These are phyloP conservation scores for Zoanthus sansibaricus DNA, from an alignment of 92 coral and sea anemone species.

Conservation along the genomic window DNA sequence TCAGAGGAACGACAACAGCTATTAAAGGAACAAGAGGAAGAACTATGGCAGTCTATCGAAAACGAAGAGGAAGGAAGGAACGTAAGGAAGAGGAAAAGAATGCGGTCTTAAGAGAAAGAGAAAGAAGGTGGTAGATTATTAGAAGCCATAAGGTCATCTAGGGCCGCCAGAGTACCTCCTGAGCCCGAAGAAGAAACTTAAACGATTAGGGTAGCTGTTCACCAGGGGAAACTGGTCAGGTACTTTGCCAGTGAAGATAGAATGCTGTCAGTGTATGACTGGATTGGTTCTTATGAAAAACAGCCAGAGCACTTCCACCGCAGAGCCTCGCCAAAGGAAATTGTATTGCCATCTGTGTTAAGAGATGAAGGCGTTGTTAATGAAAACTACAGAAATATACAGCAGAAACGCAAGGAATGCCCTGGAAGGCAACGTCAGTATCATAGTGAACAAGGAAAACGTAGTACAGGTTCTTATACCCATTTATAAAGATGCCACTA, in stretches of 20 bases:
- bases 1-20: no score
- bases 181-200: background rate
- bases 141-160: background rate
- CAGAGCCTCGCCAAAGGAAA: background rate
- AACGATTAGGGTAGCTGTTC: background rate
- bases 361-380: no score
- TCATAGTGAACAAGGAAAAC: constrained; percentile 50
- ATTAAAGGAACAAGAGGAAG: no score
- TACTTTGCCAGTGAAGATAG: background rate
- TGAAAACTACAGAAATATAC: no score
- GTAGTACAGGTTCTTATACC: constrained; percentile 51
- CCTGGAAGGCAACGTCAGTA: no score
- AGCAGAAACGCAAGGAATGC: no score
- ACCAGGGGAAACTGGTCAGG: background rate
- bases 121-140: background rate
- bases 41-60: no score
- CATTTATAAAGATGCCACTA: constrained; percentile 50
- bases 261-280: constrained; percentile 13
- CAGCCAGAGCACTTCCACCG: constrained; percentile 35
- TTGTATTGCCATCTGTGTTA: no score
- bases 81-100: no score
- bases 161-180: constrained; percentile 7
- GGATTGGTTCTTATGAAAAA: constrained; percentile 13
- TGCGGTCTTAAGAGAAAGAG: background rate
- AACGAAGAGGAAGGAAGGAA: no score